Base-by-base conservation (phyloP, 2,113 vertebrate genomes). In the Erythrocebus patas region DNA sequence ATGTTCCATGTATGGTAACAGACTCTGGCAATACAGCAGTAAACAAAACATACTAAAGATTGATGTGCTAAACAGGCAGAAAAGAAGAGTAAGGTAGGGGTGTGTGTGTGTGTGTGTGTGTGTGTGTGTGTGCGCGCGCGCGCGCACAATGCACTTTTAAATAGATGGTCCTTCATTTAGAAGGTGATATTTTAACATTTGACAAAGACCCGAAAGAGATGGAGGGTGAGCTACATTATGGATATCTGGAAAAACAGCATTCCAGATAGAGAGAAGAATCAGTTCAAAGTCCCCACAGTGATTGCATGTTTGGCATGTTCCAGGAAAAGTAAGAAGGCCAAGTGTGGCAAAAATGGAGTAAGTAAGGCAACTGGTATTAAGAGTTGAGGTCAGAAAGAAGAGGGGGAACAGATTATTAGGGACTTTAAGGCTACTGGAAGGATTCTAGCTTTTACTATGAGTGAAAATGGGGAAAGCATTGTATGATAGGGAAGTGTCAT, bases 181-280 rank as follows among this genome's bases (percentile, higher is more conserved):
- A 59, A 85, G 68, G 30, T 48, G 61, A 80, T 18, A 87, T n/a
- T 90, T 86, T 48, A 76, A 75, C 27, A 87, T n/a, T 86, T 90
- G 32, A 55, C n/a, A 91, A 88, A 76, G 25, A 78, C 81, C 12
- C 30, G 83, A 75, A 86, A 55, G 16, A 91, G 13, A 48, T 40
- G 43, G 73, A 16, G 9, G 13, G 32, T 64, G 38, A 93, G 32
- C 3, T 30, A 32, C 35, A 11, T 32, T 90, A 18, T 80, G 55
- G 40, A 48, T 76, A 40, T 81, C 40, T 76, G 59, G 38, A 50
- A 57, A 91, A 48, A 22, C 23, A 91, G 38, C 61, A 84, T 55
- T 32, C 18, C 13, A n/a, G 25, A n/a, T 32, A 48, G 35, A 84
- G 55, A 27, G 12, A 64, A 64, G 6, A n/a, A 22, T 64, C 22